These are phyloP conservation scores for Saccostrea glomerata DNA, from an alignment of 1,140 invertebrate species.

Conservation along the genomic window DNA sequence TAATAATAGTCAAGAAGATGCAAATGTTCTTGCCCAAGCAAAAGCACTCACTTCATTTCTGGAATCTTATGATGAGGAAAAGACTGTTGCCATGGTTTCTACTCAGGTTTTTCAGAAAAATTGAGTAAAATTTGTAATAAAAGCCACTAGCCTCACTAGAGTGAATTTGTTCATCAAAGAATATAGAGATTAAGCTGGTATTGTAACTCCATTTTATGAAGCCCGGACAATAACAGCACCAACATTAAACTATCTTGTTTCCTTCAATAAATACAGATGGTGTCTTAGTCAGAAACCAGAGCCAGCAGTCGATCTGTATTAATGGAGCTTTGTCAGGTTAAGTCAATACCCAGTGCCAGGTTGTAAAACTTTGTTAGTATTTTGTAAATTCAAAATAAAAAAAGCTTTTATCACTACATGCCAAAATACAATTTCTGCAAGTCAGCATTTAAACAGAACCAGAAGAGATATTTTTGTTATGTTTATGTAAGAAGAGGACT, in stretches of 20 bases:
- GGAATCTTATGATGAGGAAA: not conserved
- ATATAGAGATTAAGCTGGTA: not conserved
- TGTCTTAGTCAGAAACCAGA: slow-evolving; percentile 5
- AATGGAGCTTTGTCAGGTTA: not conserved
- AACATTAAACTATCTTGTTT: slow-evolving; percentile 16
- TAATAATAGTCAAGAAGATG: not conserved
- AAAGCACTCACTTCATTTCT: slow-evolving; percentile 8
- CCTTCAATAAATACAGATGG: slow-evolving; percentile 27
- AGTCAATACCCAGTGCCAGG: not conserved
- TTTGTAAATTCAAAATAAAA: too few species aligned
- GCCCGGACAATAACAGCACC: not conserved
- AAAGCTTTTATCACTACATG: too few species aligned
- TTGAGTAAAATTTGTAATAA: not conserved
- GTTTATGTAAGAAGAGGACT: too few species aligned
- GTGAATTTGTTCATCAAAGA: not conserved
- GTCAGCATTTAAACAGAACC: too few species aligned
- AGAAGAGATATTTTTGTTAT: too few species aligned
- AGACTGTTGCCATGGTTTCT: slow-evolving; percentile 21
- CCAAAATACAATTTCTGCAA: too few species aligned
- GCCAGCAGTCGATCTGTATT: not conserved
- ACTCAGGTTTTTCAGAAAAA: not conserved
- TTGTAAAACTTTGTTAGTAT: too few species aligned
- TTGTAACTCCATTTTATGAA: slow-evolving; percentile 9
- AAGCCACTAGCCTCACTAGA: not conserved
- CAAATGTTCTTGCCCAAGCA: not conserved